Evolutionary conservation across 2,888 invertebrate genomes (phyloP).

Genomic region (Dioctria rufipes): DNA sequence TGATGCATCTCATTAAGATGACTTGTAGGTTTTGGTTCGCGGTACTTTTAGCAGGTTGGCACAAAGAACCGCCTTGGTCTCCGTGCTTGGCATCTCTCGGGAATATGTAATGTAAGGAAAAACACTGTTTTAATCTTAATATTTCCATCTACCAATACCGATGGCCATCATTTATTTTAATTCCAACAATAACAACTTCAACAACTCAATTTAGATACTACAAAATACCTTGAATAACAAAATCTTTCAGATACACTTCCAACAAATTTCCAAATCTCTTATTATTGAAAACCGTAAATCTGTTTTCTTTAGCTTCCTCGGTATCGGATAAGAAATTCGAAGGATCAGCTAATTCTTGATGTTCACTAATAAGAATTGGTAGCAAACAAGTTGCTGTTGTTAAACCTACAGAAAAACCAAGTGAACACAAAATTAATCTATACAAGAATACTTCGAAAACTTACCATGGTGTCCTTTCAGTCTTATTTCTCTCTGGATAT

Average conservation of each 20-base stretch:
- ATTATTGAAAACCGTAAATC: conserved; percentile 63
- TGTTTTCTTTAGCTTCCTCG: conserved; percentile 62
- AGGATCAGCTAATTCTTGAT: conserved; percentile 63
- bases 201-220: conserved; percentile 47
- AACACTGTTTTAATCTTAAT: neutral
- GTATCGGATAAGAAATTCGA: conserved; percentile 62
- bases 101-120: neutral
- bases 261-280: conserved; percentile 62
- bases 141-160: neutral
- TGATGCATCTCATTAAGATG: too few species aligned
- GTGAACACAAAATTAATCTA: neutral
- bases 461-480: conserved; percentile 64
- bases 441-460: neutral
- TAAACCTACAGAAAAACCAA: conserved; percentile 60
- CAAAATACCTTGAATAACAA: conserved; percentile 61
- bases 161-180: neutral
- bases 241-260: conserved; percentile 62
- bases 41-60: too few species aligned
- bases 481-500: conserved; percentile 63
- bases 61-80: too few species aligned
- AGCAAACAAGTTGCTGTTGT: conserved; percentile 62
- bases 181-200: too few species aligned
- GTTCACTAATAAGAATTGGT: conserved; percentile 65
- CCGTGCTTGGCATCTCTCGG: too few species aligned
- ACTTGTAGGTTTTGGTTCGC: too few species aligned